A percentile compares a stretch with the other conserved stretches of the same genome.
phyloP scores from a whole-genome alignment of 2,797 vertebrate species.

The Ceyx erithaca region DNA sequence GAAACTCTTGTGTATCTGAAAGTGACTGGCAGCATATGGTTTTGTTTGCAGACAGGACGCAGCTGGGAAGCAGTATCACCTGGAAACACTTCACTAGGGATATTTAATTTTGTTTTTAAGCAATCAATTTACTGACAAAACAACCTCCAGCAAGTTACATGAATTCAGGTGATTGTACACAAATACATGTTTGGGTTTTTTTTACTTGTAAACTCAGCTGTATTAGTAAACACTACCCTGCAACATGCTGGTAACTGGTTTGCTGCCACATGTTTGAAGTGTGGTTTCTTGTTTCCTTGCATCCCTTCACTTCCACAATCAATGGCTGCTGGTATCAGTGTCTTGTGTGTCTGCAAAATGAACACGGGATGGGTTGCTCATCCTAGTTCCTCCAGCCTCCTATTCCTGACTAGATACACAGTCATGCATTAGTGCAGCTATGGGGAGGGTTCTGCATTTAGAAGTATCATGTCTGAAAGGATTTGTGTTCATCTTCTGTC shows the following conservation, averaged over 20 bases:
- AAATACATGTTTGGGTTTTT: background rate
- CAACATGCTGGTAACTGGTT: background rate
- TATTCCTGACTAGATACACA: background rate
- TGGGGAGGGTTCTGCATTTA: background rate
- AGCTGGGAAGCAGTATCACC: slow-evolving; percentile 64
- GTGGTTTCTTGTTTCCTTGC: background rate
- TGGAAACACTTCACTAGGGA: slow-evolving; percentile 7
- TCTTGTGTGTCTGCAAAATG: background rate
- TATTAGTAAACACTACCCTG: background rate
- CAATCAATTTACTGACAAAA: slow-evolving; percentile 45
- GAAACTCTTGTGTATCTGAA: background rate
- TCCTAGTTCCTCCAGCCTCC: background rate
- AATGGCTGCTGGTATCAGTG: background rate
- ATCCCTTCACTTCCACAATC: background rate
- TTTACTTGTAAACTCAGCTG: background rate
- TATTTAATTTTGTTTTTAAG: background rate
- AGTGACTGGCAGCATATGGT: slow-evolving; percentile 6
- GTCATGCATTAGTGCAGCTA: background rate
- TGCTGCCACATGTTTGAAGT: background rate
- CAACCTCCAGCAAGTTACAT: background rate
- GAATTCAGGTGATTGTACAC: background rate
- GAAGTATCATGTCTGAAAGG: background rate
- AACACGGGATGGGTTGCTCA: background rate
- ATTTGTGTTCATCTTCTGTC: background rate
- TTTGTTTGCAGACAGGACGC: slow-evolving; percentile 67